Evolutionary conservation across 2,113 vertebrate species (phyloP), one percentile per base, ranked within the genome.

Genomic region (Sterrhoptilus dennistouni): DNA sequence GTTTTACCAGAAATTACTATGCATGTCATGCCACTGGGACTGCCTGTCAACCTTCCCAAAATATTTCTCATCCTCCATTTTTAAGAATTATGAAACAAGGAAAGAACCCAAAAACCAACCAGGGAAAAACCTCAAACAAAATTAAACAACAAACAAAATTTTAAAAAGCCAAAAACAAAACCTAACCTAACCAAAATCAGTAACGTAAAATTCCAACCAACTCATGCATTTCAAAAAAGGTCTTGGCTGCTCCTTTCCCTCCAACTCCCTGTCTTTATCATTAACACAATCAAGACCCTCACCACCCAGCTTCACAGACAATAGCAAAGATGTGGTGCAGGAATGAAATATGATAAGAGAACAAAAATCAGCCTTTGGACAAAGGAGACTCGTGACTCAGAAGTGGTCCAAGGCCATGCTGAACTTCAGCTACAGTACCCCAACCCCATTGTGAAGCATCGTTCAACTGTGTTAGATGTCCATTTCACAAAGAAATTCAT

Each of bases 401-500:
- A 90, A 93, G 59, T 56, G 80, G 72, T 71, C 64, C 64, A 81
- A 88, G 42, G 22, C 38, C 47, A 40, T 0, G 3, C 8, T 90
- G 82, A 85, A 95, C 75, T 94, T 77, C 66, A 66, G 21, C n/a
- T 95, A 64, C 33, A 64, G 64, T 90, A 90, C 17, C 36, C 13
- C 24, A 91, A 54, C 5, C 33, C 54, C 3, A 0, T 45, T 71
- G 86, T 59, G 75, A 96, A 86, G 10, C 20, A 47, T 63, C 25
- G 0, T 90, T 79, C 35, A 0, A 3, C 21, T 44, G 33, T 84
- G 91, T 96, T 72, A 82, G 61, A 75, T 92, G 79, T 78, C 93
- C 64, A 47, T 89, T 89, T 90, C 76, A 95, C 71, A 93, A 90
- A 95, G 88, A 59, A 83, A 71, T 70, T 89, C 35, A 95, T 95